A percentile compares a stretch with the other conserved stretches of the same genome.
Conservation (phyloP, 2,888 invertebrate species). For the Caenorhabditis doughertyi region DNA sequence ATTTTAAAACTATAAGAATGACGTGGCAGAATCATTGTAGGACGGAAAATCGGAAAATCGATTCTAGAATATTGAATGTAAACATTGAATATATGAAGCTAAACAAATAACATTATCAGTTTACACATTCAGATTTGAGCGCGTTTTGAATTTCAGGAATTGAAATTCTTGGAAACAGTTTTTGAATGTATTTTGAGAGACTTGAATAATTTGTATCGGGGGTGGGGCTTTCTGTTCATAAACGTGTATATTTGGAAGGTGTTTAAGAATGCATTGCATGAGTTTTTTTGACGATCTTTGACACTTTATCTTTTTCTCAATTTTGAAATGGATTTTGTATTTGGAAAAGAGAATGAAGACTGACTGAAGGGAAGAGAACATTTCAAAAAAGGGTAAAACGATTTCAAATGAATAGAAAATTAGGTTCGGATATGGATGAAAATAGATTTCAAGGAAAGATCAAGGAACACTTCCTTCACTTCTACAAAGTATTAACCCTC, state of each 20-base stretch:
- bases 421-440: slow-evolving; percentile 5
- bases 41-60: neutral
- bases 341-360: neutral
- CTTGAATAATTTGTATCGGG: slow-evolving; percentile 1
- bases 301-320: slow-evolving; percentile 11
- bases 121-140: neutral
- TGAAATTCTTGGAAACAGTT: neutral
- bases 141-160: neutral
- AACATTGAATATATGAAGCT: slow-evolving; percentile 1
- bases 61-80: neutral
- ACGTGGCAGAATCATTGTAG: neutral
- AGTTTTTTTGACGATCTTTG: slow-evolving; percentile 16
- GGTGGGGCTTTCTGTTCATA: neutral
- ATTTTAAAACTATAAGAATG: neutral
- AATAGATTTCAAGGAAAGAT: neutral
- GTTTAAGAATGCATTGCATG: slow-evolving; percentile 38
- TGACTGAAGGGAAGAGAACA: neutral
- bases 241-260: slow-evolving; percentile 8
- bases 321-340: neutral
- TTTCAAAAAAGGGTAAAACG: neutral
- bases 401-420: slow-evolving; percentile 23
- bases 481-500: neutral
- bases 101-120: slow-evolving; percentile 14
- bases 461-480: neutral
- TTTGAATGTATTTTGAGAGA: neutral